These are phyloP conservation scores for Alitta virens DNA, from an alignment of 2,888 invertebrate genomes.

Conservation along the genomic window DNA sequence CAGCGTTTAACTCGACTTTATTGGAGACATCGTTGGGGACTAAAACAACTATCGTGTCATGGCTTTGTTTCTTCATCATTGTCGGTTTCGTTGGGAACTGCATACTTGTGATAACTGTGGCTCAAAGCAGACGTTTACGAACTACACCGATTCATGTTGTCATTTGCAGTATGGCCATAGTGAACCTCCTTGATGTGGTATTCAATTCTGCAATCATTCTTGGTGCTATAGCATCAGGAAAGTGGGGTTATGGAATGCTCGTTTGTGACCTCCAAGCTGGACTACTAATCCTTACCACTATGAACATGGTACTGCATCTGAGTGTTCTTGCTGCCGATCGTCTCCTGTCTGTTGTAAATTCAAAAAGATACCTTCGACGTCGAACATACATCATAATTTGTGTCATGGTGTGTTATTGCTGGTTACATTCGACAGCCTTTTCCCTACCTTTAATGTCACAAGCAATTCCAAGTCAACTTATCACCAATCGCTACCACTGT, in stretches of 20 bases:
- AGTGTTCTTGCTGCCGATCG: slow-evolving; percentile 39
- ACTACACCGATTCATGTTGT: slow-evolving; percentile 34
- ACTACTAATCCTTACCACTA: slow-evolving; percentile 35
- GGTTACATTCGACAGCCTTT: slow-evolving; percentile 43
- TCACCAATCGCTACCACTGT: slow-evolving; percentile 32
- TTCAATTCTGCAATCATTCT: slow-evolving; percentile 45
- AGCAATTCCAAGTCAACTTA: slow-evolving; percentile 24
- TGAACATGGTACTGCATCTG: slow-evolving; percentile 36
- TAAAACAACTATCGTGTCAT: slow-evolving; percentile 21
- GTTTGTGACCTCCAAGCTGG: slow-evolving; percentile 42
- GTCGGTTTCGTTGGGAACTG: slow-evolving; percentile 40
- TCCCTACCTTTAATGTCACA: slow-evolving; percentile 39
- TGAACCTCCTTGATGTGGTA: slow-evolving; percentile 41
- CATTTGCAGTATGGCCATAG: slow-evolving; percentile 37
- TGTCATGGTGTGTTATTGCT: slow-evolving; percentile 36
- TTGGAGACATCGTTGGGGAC: slow-evolving; percentile 6
- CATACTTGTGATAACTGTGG: slow-evolving; percentile 38
- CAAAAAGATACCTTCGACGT: slow-evolving; percentile 32
- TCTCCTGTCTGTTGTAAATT: slow-evolving; percentile 36
- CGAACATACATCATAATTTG: slow-evolving; percentile 31
- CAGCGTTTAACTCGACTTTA: background rate
- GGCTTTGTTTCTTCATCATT: slow-evolving; percentile 40
- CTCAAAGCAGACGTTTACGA: slow-evolving; percentile 35
- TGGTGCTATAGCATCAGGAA: slow-evolving; percentile 34
- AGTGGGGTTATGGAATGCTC: slow-evolving; percentile 37